phyloP scores from a whole-genome alignment of 2,113 vertebrate genomes.

The Ia io region DNA sequence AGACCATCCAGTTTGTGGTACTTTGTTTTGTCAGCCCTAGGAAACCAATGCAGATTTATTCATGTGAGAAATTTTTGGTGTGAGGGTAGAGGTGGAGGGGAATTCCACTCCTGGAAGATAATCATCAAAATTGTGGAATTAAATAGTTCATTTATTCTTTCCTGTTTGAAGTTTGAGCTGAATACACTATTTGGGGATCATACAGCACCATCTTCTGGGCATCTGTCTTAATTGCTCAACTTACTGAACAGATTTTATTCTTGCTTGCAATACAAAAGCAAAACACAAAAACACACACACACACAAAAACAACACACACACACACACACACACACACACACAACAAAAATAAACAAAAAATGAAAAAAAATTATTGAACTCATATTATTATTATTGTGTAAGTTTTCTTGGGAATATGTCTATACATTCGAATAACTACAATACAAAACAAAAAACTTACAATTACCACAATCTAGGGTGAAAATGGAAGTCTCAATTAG shows the following conservation, averaged over 20 bases:
- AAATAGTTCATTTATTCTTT: not conserved
- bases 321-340: not conserved
- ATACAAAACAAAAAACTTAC: not conserved
- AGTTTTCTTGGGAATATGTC: not conserved
- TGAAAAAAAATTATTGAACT: not conserved
- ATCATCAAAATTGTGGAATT: not conserved
- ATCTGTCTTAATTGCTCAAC: not conserved
- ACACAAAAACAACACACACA: no score
- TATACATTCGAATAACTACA: not conserved
- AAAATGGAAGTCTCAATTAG: not conserved
- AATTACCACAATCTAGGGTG: not conserved
- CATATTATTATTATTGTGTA: not conserved
- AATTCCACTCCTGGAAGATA: not conserved
- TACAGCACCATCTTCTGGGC: slow-evolving; percentile 29
- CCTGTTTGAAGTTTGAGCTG: not conserved
- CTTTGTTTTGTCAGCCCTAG: not conserved
- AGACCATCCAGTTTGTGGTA: not conserved
- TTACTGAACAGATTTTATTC: not conserved
- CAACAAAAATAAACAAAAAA: not conserved
- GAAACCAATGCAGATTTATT: not conserved
- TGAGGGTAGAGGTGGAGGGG: not conserved
- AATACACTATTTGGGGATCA: not conserved
- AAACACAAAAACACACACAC: no score
- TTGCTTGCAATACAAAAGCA: not conserved
- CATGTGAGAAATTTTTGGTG: not conserved